These are phyloP conservation scores for Deroplatys truncata DNA, from an alignment of 2,888 invertebrate genomes.

Conservation along the genomic window DNA sequence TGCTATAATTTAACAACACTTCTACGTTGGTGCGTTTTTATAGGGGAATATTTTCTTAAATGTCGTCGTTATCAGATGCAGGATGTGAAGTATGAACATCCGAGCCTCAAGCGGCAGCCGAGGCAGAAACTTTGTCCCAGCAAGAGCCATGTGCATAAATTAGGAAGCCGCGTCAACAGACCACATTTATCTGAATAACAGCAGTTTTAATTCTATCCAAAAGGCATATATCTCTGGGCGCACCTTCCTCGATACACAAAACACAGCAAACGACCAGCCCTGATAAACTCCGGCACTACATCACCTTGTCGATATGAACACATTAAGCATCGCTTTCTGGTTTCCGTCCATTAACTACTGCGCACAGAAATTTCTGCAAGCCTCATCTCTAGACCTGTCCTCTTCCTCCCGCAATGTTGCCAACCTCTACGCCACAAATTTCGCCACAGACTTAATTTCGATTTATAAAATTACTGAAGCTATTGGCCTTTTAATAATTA, in stretches of 20 bases:
- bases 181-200: neutral
- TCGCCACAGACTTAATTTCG: neutral
- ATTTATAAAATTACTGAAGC: no score
- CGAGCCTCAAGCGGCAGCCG: neutral
- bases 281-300: neutral
- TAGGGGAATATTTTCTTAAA: no score
- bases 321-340: conserved; percentile 1
- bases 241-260: neutral
- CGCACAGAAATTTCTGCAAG: conserved; percentile 25
- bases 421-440: neutral
- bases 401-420: conserved; percentile 1
- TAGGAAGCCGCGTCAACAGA: neutral
- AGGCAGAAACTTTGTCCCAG: neutral
- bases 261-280: neutral
- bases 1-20: no score
- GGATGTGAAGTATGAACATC: no score
- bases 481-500: no score
- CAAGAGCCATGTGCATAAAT: neutral
- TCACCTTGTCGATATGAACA: neutral
- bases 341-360: conserved; percentile 27
- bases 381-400: conserved; percentile 23
- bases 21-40: no score
- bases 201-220: neutral
- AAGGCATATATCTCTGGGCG: neutral
- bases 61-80: no score